Base-by-base conservation (phyloP, 2,113 vertebrate species). In the Haplochromis burtoni region DNA sequence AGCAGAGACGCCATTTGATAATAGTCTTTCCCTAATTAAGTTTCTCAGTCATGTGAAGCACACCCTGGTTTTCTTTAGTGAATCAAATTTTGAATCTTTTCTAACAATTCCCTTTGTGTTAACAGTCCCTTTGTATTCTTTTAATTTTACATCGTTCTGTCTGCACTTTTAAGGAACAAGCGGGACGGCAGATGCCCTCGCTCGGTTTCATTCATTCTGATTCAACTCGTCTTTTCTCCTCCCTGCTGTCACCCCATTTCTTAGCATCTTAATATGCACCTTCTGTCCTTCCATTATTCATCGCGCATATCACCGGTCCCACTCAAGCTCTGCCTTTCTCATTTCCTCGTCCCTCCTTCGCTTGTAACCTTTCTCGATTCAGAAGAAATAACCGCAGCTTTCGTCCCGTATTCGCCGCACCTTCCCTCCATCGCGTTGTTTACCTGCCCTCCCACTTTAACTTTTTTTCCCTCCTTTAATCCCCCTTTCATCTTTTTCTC, bases 251-350 rank as follows among this genome's bases (percentile, higher is more conserved):
- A 80, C 66, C 42, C 31, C 76, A 19, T 86, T 84, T 86, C 82
- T 68, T 54, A 68, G 78, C 83, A 71, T 90, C 88, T 91, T 87
- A 89, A 88, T 38, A 53, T 83, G 80, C 88, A 86, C 84, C 85
- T 54, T 82, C 53, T 83, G 24, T 87, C 86, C 63, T 73, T 91
- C 84, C 86, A 91, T 94, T 93, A 93, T 94, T 94, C 90, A 94
- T 87, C 9, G 3, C 4, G 57, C 57, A 84, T 26, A 87, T 89
- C 88, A 82, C 63, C 7, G 24, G 49, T 59, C 71, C 51, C 83
- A 91, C 88, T 91, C 80, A 84, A 78, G 80, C 92, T 81, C 71
- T 93, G 89, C 86, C 84, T 89, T 80, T 84, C 63, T 83, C 55
- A 47, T 87, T 90, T 84, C 61, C 86, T 68, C 40, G 19, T 85